Evolutionary conservation across 2,113 vertebrate species (phyloP), one percentile per base, ranked within the genome.

Genomic region (Corythornis madagascariensis): DNA sequence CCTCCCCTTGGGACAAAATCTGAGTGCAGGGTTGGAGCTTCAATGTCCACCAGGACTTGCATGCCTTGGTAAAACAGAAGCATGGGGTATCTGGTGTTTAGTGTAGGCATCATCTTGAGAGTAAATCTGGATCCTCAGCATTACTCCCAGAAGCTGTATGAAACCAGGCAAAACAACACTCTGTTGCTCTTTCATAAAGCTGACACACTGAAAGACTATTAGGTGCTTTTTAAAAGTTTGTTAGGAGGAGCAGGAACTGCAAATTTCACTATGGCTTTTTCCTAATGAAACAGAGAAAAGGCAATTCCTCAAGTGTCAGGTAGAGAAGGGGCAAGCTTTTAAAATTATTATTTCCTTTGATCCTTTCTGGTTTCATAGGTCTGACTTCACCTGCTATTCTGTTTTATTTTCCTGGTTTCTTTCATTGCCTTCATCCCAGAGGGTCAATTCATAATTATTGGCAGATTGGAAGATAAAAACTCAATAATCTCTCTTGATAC

Each of bases 61-160:
- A 18, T 0, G 3, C 24, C 31, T 59, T 56, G 35, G 31, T 9
- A 19, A 38, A 45, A 47, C 21, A 48, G 56, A 13, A 74, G 25
- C n/a, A 22, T 1, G 2, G 15, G 15, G 24, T 24, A 21, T 6
- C 4, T 40, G 59, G 19, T 2, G 1, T 11, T 63, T 9, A 3
- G 29, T 6, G 28, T 25, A 9, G 42, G 38, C 35, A 26, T 24
- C 47, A 67, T 28, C 70, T 38, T 2, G 0, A 17, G 21, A 63
- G 28, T 63, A 29, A 22, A 19, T 40, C 61, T 64, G 75, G 13
- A 29, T 28, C 38, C 75, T 38, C 29, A 11, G 76, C 16, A 5
- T 40, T 71, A 42, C 21, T 53, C 55, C 3, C 35, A 13, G 52
- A 10, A 84, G 38, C 57, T 52, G 8, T 6, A 4, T 6, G 29